Evolutionary conservation across 2,888 invertebrate genomes (phyloP).

Genomic region (Ophraella communa): DNA sequence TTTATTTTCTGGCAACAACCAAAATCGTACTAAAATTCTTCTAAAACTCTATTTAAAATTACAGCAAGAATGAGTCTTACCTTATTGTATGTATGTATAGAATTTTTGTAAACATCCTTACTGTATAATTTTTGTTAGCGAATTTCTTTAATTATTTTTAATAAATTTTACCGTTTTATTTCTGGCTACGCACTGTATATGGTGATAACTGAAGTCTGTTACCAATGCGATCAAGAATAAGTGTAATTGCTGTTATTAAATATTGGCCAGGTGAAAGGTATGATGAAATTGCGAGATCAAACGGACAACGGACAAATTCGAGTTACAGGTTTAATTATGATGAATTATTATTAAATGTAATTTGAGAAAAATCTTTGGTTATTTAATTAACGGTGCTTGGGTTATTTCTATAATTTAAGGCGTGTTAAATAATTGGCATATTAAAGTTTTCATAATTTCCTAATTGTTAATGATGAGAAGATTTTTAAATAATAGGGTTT

Average conservation of each 20-base stretch:
- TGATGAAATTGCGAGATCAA: slow-evolving; percentile 21
- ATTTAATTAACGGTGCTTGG: slow-evolving; percentile 19
- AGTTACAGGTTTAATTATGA: slow-evolving; percentile 21
- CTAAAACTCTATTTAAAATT: no score
- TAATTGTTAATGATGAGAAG: no score
- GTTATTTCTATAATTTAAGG: slow-evolving; percentile 4
- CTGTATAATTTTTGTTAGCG: neutral
- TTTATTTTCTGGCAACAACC: no score
- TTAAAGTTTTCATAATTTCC: slow-evolving; percentile 6
- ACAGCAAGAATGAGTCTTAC: no score
- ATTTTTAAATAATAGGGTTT: no score
- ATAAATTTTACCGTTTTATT: neutral
- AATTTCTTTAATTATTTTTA: neutral
- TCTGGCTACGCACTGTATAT: neutral
- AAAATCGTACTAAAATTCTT: no score
- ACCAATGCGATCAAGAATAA: slow-evolving; percentile 9
- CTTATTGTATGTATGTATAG: no score
- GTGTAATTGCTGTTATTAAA: slow-evolving; percentile 21
- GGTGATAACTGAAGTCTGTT: slow-evolving; percentile 8
- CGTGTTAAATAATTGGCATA: slow-evolving; percentile 10
- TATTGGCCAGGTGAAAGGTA: slow-evolving; percentile 24
- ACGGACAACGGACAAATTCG: slow-evolving; percentile 4
- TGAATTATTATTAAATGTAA: slow-evolving; percentile 7
- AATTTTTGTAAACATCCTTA: no score
- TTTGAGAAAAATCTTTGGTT: slow-evolving; percentile 10